A percentile compares a stretch with the other conserved stretches of the same genome.
Conservation (phyloP, 2,797 vertebrate species). For the Cephalopachus bancanus region DNA sequence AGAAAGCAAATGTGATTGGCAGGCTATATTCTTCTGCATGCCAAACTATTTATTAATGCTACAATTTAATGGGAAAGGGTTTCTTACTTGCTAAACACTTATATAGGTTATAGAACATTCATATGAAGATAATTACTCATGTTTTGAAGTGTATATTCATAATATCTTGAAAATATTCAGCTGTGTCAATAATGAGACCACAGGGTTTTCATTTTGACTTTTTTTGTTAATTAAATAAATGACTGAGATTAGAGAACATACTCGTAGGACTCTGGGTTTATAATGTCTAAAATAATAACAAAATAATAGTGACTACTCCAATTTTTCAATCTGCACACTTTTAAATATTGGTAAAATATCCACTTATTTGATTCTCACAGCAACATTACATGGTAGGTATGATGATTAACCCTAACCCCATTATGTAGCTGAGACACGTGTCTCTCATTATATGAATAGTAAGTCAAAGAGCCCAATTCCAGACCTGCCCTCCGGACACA, state of each 20-base stretch:
- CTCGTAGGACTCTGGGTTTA: background rate
- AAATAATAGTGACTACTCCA: background rate
- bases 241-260: background rate
- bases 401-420: background rate
- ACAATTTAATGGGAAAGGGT: background rate
- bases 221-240: background rate
- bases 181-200: background rate
- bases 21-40: background rate
- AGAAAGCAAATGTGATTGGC: conserved; percentile 15
- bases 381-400: background rate
- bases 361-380: background rate
- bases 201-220: background rate
- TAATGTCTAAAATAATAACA: background rate
- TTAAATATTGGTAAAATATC: background rate
- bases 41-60: conserved; percentile 20
- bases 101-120: background rate
- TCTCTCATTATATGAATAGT: background rate
- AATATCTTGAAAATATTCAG: conserved; percentile 46
- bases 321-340: background rate
- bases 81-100: background rate
- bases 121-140: background rate
- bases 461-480: background rate
- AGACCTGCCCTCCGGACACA: background rate
- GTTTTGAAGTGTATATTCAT: background rate
- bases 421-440: background rate